Base-by-base conservation (phyloP, 2,113 vertebrate species). In the Elephas maximus region DNA sequence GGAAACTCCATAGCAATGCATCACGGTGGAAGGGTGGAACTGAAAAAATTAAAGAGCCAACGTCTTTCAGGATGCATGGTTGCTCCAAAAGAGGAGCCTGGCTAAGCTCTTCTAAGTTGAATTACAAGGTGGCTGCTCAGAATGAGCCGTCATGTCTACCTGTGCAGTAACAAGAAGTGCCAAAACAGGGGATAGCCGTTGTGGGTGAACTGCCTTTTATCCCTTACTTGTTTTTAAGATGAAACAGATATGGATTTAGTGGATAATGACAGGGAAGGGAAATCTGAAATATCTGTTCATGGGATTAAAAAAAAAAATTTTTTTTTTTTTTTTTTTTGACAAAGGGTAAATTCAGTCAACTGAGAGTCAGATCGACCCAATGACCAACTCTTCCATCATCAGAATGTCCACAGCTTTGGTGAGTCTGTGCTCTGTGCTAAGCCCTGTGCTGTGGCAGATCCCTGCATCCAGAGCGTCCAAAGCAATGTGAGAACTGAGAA, bases 111-210 rank as follows among this genome's bases (percentile, higher is more conserved):
- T 69, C 4, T 24, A 48, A 65, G 41, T 30, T 14, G 5, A 88
- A 79, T 86, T 44, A 93, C 51, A 30, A 84, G 80, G n/a, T 30
- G 6, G 3, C 28, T 88, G 8, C 78, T 95, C n/a, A 62, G 41
- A 44, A n/a, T 93, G 89, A 88, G 71, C 48, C 83, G 33, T 90
- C 74, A 74, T 14, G 6, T n/a, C 33, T 65, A 26, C 62, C 91
- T 79, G 88, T 45, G 82, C 80, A 92, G 65, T 12, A 63, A n/a
- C 90, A 77, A 84, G 60, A 87, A 94, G 90, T 12, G 48, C 37
- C 4, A 4, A 17, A 82, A 79, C 45, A 84, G 26, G 48, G 24
- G 88, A 60, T 92, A 96, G 28, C 24, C 20, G 26, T 23, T 73
- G 11, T 26, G 62, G 41, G 71, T 87, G 71, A 93, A 95, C 37